These are phyloP conservation scores for Muscicapa comitata DNA, from an alignment of 2,797 vertebrate genomes.

Conservation along the genomic window DNA sequence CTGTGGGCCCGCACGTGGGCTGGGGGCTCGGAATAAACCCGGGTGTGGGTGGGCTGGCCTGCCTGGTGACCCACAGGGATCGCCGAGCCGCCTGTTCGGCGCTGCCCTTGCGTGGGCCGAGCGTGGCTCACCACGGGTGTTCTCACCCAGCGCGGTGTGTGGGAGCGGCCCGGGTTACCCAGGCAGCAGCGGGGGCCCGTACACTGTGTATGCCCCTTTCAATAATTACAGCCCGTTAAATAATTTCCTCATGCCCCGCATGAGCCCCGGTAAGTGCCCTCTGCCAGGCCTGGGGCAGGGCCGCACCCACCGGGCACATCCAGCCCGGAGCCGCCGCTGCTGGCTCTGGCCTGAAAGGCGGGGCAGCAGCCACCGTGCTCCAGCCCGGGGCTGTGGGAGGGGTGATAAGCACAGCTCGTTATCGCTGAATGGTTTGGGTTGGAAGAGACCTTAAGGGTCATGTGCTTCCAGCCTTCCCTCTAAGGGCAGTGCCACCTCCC, in stretches of 20 bases:
- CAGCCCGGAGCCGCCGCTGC: accelerated
- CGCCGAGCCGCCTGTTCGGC: accelerated
- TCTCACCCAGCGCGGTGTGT: accelerated
- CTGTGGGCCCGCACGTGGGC: background rate
- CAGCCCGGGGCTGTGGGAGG: background rate
- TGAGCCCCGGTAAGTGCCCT: accelerated
- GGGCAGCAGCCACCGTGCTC: background rate
- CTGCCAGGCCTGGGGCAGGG: accelerated
- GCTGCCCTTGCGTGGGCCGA: accelerated
- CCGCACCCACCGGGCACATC: accelerated
- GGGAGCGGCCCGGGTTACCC: background rate
- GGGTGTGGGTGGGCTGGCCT: accelerated
- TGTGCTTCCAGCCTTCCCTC: background rate
- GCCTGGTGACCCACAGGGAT: accelerated
- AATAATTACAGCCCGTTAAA: accelerated
- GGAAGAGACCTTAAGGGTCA: background rate
- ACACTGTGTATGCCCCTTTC: no score
- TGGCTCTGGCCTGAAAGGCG: accelerated
- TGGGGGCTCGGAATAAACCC: background rate
- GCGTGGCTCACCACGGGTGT: accelerated
- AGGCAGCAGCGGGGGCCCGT: no score
- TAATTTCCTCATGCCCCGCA: accelerated
- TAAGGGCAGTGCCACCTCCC: background rate
- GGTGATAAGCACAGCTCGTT: accelerated
- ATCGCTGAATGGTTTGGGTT: background rate